Base-by-base conservation (phyloP, 2,888 invertebrate species). In the Thyatira batis region DNA sequence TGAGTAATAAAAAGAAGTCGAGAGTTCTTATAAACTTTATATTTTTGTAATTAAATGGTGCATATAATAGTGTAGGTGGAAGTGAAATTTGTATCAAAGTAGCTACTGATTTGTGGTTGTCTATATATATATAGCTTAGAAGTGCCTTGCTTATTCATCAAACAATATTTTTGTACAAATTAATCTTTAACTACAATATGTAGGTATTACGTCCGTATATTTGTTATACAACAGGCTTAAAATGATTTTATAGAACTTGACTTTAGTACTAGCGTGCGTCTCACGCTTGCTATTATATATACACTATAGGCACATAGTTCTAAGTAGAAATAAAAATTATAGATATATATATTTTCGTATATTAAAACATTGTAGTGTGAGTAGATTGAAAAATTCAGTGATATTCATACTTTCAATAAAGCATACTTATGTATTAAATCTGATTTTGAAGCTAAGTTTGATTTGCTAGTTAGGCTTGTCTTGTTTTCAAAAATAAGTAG, bases 381-480 rank as follows among this genome's bases (percentile, higher is more conserved):
- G 8, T 55, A 55, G 57, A 59, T 48, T 56, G 52, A 73, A 73
- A 72, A 76, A 76, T 62, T 79, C 79, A 78, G 79, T 72, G 54
- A 55, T 71, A 71, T 75, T 78, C 76, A 78, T 78, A 70, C 75
- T 77, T 75, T 55, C 58, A 20, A 48, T 39, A 39, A 3, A 27
- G 8, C 10, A 27, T 27, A 17, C 49, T 45, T 53, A 50, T 60
- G 52, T 57, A 55, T 61, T n/a, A n/a, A n/a, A n/a, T n/a, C n/a
- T n/a, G n/a, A n/a, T n/a, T n/a, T n/a, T n/a, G n/a, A n/a, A n/a
- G n/a, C n/a, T n/a, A n/a, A n/a, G n/a, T n/a, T n/a, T n/a, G n/a
- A n/a, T n/a, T n/a, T n/a, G n/a, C n/a, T n/a, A n/a, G n/a, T n/a
- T n/a, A n/a, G n/a, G n/a, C n/a, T n/a, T n/a, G n/a, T n/a, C n/a